Evolutionary conservation across 2,113 vertebrate genomes (phyloP), one percentile per base, ranked within the genome.

Genomic region (Heloderma charlesbogerti): DNA sequence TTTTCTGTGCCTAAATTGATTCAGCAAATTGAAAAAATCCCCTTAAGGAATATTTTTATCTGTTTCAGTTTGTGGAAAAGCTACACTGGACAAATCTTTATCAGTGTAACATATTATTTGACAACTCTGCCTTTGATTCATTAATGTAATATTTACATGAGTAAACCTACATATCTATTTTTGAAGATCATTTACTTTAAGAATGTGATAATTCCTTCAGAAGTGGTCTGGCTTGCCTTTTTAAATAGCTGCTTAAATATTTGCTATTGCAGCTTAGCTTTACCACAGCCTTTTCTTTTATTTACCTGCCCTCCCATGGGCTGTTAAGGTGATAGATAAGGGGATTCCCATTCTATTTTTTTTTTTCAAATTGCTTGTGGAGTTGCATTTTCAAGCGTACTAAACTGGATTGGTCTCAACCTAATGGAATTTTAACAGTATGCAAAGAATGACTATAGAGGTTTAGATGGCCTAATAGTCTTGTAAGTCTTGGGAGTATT

Each of bases 221-320:
- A 97, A 97, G 95, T 93, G 92, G 87, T 92, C 93, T 93, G 45
- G 27, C 89, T 95, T 45, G 7, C 87, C 40, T 48, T 88, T 93
- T 95, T 69, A 83, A 97, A 93, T 92, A 94, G 91, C 88, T 94
- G 95, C 96, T 97, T 97, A 97, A 98, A 97, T 98, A 97, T 97
- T 97, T 97, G 96, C 96, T 94, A 93, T 90, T 89, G 95, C 92
- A 91, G 94, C 97, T 95, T 94, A 93, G 2, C 96, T 97, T 97
- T 97, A 97, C 97, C 94, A 3, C 90, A 85, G 95, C 91, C 94
- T 95, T 97, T 93, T 96, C 96, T 95, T 90, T 93, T 97, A 95
- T 97, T 97, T 98, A 93, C 92, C 95, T 96, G 95, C 91, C 90
- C 94, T 97, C 95, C 97, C 87, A 0, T 27, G 89, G 90, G 93